Conservation (phyloP, 2,888 invertebrate genomes). For the Macrophya alboannulata region DNA sequence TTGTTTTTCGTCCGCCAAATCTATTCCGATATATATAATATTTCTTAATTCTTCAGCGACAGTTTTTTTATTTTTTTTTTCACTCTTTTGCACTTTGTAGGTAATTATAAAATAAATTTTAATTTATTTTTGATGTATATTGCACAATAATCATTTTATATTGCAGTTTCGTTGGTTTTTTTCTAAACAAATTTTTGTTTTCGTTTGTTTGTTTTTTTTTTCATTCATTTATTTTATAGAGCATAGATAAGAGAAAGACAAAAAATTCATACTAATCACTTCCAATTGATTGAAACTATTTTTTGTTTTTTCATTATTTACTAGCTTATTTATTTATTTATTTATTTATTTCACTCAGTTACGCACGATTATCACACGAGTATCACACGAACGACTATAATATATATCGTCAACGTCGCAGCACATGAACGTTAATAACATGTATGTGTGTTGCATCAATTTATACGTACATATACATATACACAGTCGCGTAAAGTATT, state of each 20-base stretch:
- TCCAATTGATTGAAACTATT: neutral
- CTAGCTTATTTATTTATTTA: neutral
- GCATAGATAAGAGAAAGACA: neutral
- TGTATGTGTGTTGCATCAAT: neutral
- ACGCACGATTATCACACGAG: constrained; percentile 42
- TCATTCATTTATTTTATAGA: neutral
- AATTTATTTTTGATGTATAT: neutral
- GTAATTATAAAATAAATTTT: neutral
- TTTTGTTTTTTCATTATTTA: neutral
- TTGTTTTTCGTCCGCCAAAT: neutral
- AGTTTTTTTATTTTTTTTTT: too few relatives aligned
- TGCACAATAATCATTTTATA: neutral
- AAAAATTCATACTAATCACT: neutral
- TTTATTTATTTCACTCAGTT: neutral
- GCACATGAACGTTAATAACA: neutral
- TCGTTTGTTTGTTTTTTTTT: neutral
- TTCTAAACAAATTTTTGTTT: neutral
- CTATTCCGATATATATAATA: neutral
- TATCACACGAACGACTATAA: constrained; percentile 10
- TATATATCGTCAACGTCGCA: constrained; percentile 11
- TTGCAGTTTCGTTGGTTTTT: too few relatives aligned
- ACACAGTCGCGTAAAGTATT: neutral
- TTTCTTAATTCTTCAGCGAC: too few relatives aligned
- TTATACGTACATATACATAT: neutral
- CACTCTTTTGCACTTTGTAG: too few relatives aligned